Conservation (phyloP, 2,888 invertebrate genomes). For the Eristalis intricaria region DNA sequence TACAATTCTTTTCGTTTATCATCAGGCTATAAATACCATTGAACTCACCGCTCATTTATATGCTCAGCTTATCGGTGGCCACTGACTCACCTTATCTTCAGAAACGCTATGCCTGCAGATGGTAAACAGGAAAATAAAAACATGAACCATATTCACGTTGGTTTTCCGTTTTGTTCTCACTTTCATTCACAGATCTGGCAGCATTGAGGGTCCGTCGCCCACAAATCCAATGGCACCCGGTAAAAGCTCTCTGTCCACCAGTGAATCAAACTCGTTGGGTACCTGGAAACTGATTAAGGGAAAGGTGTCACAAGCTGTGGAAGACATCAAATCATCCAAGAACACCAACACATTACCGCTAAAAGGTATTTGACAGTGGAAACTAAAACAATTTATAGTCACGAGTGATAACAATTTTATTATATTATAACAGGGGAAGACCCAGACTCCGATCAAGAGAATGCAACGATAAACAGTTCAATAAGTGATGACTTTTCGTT, state of each 20-base stretch:
- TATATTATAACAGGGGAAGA: slow-evolving; percentile 70
- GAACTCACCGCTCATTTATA: background rate
- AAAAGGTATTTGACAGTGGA: background rate
- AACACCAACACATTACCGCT: slow-evolving; percentile 54
- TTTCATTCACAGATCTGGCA: slow-evolving; percentile 77
- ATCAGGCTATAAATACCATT: background rate
- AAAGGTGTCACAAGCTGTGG: slow-evolving; percentile 80
- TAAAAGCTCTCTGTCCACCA: slow-evolving; percentile 75
- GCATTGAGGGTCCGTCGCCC: slow-evolving; percentile 78
- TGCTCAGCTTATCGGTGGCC: background rate
- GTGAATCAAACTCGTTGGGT: slow-evolving; percentile 77
- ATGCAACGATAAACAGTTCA: slow-evolving; percentile 76
- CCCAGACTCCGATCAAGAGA: slow-evolving; percentile 79
- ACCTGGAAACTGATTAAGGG: slow-evolving; percentile 81
- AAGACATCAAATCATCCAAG: slow-evolving; percentile 81
- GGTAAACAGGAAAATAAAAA: background rate
- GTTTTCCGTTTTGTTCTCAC: background rate
- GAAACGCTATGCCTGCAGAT: background rate
- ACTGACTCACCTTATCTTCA: background rate
- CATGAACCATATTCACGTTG: background rate
- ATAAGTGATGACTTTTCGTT: slow-evolving; percentile 77
- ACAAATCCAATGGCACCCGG: slow-evolving; percentile 76
- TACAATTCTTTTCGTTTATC: background rate
- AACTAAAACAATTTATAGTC: background rate
- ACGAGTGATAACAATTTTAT: background rate